phyloP scores from a whole-genome alignment of 2,797 vertebrate species.

The Chromis chromis region DNA sequence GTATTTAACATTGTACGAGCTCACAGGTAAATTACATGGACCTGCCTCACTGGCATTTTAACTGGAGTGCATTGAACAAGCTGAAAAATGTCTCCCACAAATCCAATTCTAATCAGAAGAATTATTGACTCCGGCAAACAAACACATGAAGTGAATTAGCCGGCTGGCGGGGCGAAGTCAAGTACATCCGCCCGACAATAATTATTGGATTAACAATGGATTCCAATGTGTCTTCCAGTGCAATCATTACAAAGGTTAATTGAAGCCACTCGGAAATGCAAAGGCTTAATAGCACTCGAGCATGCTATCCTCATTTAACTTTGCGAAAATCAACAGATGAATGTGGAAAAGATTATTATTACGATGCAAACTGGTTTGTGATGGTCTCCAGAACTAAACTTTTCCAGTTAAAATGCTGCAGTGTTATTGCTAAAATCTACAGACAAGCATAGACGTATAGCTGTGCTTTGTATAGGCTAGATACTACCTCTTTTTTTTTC shows the following conservation, averaged over 20 bases:
- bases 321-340: conserved; percentile 54
- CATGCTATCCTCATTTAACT: conserved; percentile 52
- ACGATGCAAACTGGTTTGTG: conserved; percentile 3
- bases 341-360: conserved; percentile 26
- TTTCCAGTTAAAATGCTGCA: conserved; percentile 11
- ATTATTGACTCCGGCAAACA: conserved; percentile 66
- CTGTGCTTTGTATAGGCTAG: conserved; percentile 7
- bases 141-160: conserved; percentile 66
- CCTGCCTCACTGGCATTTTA: conserved; percentile 15
- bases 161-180: conserved; percentile 55
- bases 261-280: conserved; percentile 71
- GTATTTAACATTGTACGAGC: conserved; percentile 2
- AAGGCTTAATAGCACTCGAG: conserved; percentile 62
- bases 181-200: conserved; percentile 72
- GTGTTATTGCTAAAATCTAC: conserved; percentile 15
- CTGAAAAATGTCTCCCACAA: conserved; percentile 43
- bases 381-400: conserved; percentile 18
- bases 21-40: conserved; percentile 14
- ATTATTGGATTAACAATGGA: conserved; percentile 77
- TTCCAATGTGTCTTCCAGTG: conserved; percentile 58
- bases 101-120: conserved; percentile 61
- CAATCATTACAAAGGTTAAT: conserved; percentile 78
- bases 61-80: conserved; percentile 27
- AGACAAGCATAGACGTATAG: background rate
- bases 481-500: conserved; percentile 18